These are phyloP conservation scores for Odontocolon sp. DNA, from an alignment of 2,888 invertebrate species.

Conservation along the genomic window DNA sequence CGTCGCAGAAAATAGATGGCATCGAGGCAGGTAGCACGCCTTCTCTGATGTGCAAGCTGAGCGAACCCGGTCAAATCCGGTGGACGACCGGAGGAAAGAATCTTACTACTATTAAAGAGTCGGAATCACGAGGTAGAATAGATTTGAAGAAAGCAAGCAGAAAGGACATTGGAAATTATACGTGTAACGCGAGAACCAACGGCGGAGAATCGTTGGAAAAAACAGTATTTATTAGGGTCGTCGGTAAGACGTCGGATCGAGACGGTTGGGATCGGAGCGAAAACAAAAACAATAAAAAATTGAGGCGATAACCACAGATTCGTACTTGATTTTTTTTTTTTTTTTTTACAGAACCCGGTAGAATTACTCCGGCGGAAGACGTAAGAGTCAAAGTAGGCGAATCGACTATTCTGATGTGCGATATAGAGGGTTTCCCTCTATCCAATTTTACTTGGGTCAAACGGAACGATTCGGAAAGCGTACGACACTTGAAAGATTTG, in stretches of 20 bases:
- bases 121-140: slow-evolving; percentile 79
- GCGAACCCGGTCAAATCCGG: slow-evolving; percentile 82
- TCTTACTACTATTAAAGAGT: slow-evolving; percentile 80
- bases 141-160: slow-evolving; percentile 83
- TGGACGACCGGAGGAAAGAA: slow-evolving; percentile 84
- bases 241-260: slow-evolving; percentile 70
- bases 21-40: slow-evolving; percentile 79
- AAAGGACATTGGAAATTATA: slow-evolving; percentile 84
- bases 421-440: slow-evolving; percentile 84
- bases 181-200: slow-evolving; percentile 82
- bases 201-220: slow-evolving; percentile 75
- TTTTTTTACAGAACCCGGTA: slow-evolving; percentile 81
- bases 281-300: slow-evolving; percentile 22
- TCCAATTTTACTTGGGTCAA: slow-evolving; percentile 84
- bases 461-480: slow-evolving; percentile 81
- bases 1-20: slow-evolving; percentile 74
- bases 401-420: slow-evolving; percentile 82
- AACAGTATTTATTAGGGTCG: slow-evolving; percentile 75
- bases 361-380: slow-evolving; percentile 81
- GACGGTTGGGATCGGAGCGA: not conserved
- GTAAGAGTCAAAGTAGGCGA: slow-evolving; percentile 82
- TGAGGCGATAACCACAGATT: not conserved
- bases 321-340: slow-evolving; percentile 69
- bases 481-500: slow-evolving; percentile 76
- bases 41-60: slow-evolving; percentile 83